These are phyloP conservation scores for Pristionchus entomophagus DNA, from an alignment of 2,888 invertebrate species.

Conservation along the genomic window DNA sequence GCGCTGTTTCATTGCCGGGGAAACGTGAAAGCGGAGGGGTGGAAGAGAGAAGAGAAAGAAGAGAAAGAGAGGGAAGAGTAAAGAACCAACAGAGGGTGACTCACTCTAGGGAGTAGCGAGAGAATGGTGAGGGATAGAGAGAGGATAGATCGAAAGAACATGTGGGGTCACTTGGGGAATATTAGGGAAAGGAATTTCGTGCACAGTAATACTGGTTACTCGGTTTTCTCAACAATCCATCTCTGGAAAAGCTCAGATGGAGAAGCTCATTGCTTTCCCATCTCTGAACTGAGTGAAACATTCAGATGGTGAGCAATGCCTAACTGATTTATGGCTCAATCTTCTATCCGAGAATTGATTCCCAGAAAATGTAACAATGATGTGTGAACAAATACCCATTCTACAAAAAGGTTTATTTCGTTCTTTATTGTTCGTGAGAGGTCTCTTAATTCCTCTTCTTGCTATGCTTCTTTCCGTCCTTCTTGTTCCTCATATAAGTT, in stretches of 20 bases:
- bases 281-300: too few species aligned
- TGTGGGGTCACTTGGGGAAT: not conserved
- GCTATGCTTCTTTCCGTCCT: not conserved
- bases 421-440: not conserved
- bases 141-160: not conserved
- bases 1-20: not conserved
- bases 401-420: not conserved
- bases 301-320: too few species aligned
- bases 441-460: not conserved
- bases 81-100: not conserved
- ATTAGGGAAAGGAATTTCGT: too few species aligned
- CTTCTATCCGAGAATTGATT: not conserved
- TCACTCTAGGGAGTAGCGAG: not conserved
- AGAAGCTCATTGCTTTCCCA: too few species aligned
- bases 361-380: not conserved
- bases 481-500: not conserved
- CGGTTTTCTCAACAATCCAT: too few species aligned
- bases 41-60: not conserved
- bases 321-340: too few species aligned
- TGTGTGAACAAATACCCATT: not conserved
- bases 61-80: not conserved
- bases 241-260: too few species aligned
- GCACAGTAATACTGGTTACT: too few species aligned
- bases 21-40: not conserved
- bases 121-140: not conserved